These are phyloP conservation scores for Cantharis nigra DNA, from an alignment of 2,888 invertebrate genomes.

Conservation along the genomic window DNA sequence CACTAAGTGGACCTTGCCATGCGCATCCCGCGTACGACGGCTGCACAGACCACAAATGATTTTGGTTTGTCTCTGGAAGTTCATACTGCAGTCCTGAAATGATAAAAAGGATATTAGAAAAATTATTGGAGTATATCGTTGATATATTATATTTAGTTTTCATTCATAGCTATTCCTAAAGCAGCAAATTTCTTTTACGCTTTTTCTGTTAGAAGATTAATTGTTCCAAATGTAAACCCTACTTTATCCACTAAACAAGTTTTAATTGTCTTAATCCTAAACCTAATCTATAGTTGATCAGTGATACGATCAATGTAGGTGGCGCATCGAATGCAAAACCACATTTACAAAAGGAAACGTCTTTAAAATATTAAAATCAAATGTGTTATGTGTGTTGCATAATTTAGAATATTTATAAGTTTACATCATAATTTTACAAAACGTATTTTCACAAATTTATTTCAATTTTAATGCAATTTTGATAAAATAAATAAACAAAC, in stretches of 20 bases:
- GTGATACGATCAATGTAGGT: too few species aligned
- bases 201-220: not conserved
- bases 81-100: conserved; percentile 54
- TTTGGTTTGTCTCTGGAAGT: conserved; percentile 49
- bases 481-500: too few species aligned
- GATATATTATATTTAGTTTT: too few species aligned
- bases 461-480: too few species aligned
- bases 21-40: conserved; percentile 50
- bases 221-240: not conserved
- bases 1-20: conserved; percentile 53
- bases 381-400: too few species aligned
- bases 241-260: not conserved
- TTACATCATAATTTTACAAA: too few species aligned
- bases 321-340: too few species aligned
- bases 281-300: not conserved
- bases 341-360: too few species aligned
- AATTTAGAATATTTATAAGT: too few species aligned
- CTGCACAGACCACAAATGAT: conserved; percentile 52
- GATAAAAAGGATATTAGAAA: not conserved
- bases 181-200: not conserved
- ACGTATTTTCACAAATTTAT: too few species aligned
- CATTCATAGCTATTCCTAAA: too few species aligned
- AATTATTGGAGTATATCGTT: not conserved
- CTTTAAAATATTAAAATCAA: too few species aligned
- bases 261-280: not conserved